Conservation (phyloP, 2,888 invertebrate species). For the Gastrophysa polygoni region DNA sequence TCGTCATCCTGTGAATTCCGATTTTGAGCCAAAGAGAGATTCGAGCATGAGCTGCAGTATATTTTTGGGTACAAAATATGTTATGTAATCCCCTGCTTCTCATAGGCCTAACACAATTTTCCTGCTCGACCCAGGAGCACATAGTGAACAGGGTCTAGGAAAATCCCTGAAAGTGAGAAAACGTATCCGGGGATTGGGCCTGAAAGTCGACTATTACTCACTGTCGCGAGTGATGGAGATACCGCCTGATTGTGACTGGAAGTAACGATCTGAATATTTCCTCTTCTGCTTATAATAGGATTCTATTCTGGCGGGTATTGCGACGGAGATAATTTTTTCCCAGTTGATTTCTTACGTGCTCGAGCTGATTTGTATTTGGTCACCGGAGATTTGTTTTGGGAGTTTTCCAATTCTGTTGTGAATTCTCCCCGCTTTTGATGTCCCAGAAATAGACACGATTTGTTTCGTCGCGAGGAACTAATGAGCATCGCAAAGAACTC, state of each 20-base stretch:
- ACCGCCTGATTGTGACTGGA: conserved; percentile 37
- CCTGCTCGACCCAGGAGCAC: conserved; percentile 16
- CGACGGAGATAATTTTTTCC: conserved; percentile 1
- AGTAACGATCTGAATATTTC: conserved; percentile 31
- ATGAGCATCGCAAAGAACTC: neutral
- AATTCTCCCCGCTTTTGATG: conserved; percentile 2
- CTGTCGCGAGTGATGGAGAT: conserved; percentile 42
- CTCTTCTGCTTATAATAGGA: conserved; percentile 24
- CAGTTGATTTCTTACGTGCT: conserved; percentile 3
- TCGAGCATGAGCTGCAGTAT: neutral
- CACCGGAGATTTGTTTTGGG: conserved; percentile 4
- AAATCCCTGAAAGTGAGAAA: conserved; percentile 49
- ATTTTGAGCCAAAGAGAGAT: no score
- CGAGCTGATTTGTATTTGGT: conserved; percentile 8
- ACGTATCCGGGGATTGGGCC: conserved; percentile 48
- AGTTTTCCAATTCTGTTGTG: conserved; percentile 6
- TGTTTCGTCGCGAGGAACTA: neutral
- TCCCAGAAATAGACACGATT: neutral
- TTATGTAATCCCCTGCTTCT: neutral
- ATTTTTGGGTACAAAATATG: neutral
- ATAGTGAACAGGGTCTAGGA: conserved; percentile 15
- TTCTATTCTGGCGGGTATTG: conserved; percentile 20
- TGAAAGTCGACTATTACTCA: conserved; percentile 53
- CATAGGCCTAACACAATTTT: neutral
- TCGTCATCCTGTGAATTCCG: no score